Percentiles rank a stretch among this genome's conserved stretches.
These are phyloP conservation scores for Ptychobarbus kaznakovi DNA, from an alignment of 2,797 vertebrate genomes.

Conservation along the genomic window DNA sequence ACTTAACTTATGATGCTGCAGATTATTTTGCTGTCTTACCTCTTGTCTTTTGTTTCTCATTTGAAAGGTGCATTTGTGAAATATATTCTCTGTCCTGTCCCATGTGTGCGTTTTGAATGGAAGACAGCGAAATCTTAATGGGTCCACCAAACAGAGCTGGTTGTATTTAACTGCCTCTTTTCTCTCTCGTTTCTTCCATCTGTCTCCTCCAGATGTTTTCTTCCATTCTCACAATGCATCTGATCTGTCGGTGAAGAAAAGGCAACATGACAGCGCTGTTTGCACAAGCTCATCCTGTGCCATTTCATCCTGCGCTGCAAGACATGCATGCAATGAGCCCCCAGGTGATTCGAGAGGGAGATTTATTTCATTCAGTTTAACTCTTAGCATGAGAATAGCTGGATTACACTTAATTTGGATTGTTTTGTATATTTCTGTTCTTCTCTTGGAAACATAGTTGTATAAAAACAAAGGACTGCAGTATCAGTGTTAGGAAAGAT, in stretches of 20 bases:
- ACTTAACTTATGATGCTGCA: constrained; percentile 55
- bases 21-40: constrained; percentile 62
- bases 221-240: constrained; percentile 74
- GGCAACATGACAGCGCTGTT: constrained; percentile 52
- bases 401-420: constrained; percentile 1
- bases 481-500: background rate
- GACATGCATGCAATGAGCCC: background rate
- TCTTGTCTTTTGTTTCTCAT: constrained; percentile 65
- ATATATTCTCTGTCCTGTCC: constrained; percentile 47
- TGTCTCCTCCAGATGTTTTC: constrained; percentile 76
- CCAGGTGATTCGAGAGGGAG: background rate
- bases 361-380: background rate
- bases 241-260: constrained; percentile 50
- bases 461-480: constrained; percentile 64
- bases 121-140: constrained; percentile 62
- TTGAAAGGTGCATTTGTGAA: constrained; percentile 62
- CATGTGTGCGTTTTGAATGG: constrained; percentile 50
- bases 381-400: background rate
- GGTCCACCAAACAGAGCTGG: constrained; percentile 70
- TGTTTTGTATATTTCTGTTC: background rate
- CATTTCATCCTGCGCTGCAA: constrained; percentile 51
- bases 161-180: constrained; percentile 77
- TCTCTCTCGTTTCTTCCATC: constrained; percentile 72
- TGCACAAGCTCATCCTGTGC: constrained; percentile 28
- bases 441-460: background rate